Evolutionary conservation across 2,888 invertebrate genomes (phyloP).

Genomic region (Ptychoptera albimana): DNA sequence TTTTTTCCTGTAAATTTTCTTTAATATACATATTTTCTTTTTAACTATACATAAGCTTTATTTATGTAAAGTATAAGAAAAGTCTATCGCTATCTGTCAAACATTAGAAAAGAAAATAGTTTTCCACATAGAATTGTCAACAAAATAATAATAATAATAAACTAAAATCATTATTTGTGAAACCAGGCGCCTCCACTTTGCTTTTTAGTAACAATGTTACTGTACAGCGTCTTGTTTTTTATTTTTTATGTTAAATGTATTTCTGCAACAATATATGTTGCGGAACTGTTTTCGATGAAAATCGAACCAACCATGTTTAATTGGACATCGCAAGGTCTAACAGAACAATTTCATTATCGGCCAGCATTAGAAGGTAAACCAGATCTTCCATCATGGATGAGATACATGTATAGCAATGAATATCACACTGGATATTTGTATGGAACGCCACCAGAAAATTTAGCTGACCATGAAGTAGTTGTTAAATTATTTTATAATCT

Average conservation of each 20-base stretch:
- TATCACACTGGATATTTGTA: conserved; percentile 68
- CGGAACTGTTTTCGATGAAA: conserved; percentile 63
- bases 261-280: conserved; percentile 13
- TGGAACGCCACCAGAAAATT: conserved; percentile 59
- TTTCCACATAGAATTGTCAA: too few relatives aligned
- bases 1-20: too few relatives aligned
- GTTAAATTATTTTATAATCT: background rate
- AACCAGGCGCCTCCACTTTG: background rate
- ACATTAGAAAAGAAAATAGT: too few relatives aligned
- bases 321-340: conserved; percentile 41
- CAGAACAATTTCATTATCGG: conserved; percentile 39
- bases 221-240: background rate
- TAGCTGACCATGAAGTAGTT: conserved; percentile 32
- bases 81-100: too few relatives aligned
- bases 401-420: conserved; percentile 64
- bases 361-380: conserved; percentile 61
- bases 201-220: background rate
- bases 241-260: background rate
- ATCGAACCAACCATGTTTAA: conserved; percentile 65
- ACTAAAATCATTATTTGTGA: background rate
- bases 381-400: conserved; percentile 74
- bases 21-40: too few relatives aligned
- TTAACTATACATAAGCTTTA: too few relatives aligned
- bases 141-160: too few relatives aligned
- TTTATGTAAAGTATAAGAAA: too few relatives aligned